Base-by-base conservation (phyloP, 2,113 vertebrate species). In the Nicator chloris region DNA sequence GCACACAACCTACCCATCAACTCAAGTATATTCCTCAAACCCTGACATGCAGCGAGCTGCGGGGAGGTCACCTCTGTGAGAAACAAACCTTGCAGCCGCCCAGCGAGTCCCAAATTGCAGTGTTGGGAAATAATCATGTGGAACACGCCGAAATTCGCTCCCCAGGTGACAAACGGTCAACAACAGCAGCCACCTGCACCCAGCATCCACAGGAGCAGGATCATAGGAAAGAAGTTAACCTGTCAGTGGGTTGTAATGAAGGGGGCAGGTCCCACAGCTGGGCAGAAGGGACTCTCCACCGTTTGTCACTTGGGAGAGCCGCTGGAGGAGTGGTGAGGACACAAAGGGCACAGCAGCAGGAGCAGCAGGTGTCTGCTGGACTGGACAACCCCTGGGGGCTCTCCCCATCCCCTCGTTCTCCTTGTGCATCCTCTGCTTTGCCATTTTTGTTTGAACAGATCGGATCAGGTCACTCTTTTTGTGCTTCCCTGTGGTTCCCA, bases 61-160 rank as follows among this genome's bases (percentile, higher is more conserved):
- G 1, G 97, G 96, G 92, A 98, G 98, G 98, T 98, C 98, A 98
- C 97, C 97, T 97, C 97, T 97, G 97, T 57, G 33, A 95, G 96
- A 96, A 97, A 88, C 66, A 94, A 96, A 94, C 97, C 97, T 95
- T 90, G 85, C 92, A 90, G 96, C 94, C 7, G 3, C 96, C 50
- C 95, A 94, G 91, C 87, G 40, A 96, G 95, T 60, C 92, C 97
- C 97, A 94, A 95, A 97, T 92, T 92, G 97, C 96, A 96, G 96
- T n/a, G 79, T 60, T 81, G 96, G 97, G 76, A 91, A 95, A 97
- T 91, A 88, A 96, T 83, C 95, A 4, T 26, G 94, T 88, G 95
- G 93, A 97, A 91, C 87, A 39, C 39, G 14, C 40, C 6, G 57
- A 82, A 92, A 94, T 95, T 53, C 61, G 33, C 91, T 82, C 82